Evolutionary conservation across 1,140 invertebrate species (phyloP), one percentile per base, ranked within the genome.

Genomic region (Drosophila watanabei): DNA sequence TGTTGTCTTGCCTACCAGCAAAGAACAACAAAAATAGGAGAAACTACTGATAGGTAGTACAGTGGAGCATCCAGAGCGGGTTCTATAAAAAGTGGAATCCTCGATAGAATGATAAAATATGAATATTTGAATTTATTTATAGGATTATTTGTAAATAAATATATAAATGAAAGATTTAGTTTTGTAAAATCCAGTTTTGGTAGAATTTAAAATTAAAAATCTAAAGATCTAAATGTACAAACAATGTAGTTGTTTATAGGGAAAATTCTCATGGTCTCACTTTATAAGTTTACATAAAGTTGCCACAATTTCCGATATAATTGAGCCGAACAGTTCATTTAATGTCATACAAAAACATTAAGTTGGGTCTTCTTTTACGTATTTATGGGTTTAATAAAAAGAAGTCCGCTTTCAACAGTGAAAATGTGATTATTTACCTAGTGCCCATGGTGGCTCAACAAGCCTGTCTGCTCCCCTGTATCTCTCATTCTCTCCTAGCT

Each of bases 1-100:
- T 85, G 70, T 65, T 73, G 63, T 76, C 70, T 60, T 77, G 46
- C 73, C 57, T 48, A 66, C 72, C 61, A 57, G 43, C 43, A 49
- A 62, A 54, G 20, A 61, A 58, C 75, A 77, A 66, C 64, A 77
- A 66, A 57, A 78, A 62, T 41, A 59, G 28, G 18, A 46, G 48
- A 37, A 70, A 48, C 33, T 37, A 70, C 20, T 48, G 66, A 58
- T 58, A 58, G 51, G 51, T 16, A 32, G 45, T 54, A 75, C 69
- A 75, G 68, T 82, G 62, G 37, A 14, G 65, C 60, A 30, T 24
- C 14, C 20, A 16, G 16, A 2, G 24, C 2, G 8, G 7, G 10
- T 54, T 37, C 4, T 54, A n/a, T n/a, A n/a, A n/a, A n/a, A n/a
- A n/a, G n/a, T n/a, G n/a, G 2, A 30, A 41, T 28, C 24, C 13